Evolutionary conservation across 2,888 invertebrate genomes (phyloP).

Genomic region (Acrobasis consociella): DNA sequence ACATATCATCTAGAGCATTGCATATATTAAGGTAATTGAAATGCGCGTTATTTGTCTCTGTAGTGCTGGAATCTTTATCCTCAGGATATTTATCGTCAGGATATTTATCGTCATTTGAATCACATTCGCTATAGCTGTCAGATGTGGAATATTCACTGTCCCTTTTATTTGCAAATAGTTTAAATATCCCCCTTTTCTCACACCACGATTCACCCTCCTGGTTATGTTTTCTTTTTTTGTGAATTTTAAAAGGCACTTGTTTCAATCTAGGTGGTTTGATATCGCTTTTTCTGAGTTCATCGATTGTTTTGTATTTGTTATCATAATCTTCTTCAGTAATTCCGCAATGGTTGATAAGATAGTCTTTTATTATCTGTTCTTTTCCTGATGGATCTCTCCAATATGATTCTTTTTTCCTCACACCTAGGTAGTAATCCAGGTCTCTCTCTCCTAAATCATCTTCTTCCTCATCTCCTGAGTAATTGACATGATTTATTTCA

Average conservation of each 20-base stretch:
- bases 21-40: conserved; percentile 42
- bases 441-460: conserved; percentile 66
- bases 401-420: conserved; percentile 64
- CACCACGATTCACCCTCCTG: conserved; percentile 66
- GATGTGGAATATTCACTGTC: conserved; percentile 70
- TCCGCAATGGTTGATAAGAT: conserved; percentile 70
- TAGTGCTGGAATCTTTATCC: too few relatives aligned
- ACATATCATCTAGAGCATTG: conserved; percentile 28
- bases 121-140: conserved; percentile 76
- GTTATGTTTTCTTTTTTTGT: conserved; percentile 57
- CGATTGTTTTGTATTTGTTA: conserved; percentile 51
- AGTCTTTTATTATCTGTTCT: conserved; percentile 73
- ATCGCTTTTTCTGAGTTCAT: conserved; percentile 46
- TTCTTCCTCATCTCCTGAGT: conserved; percentile 42
- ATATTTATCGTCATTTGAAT: conserved; percentile 51
- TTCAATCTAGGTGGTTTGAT: conserved; percentile 58
- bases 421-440: conserved; percentile 71
- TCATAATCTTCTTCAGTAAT: conserved; percentile 71
- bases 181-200: conserved; percentile 67
- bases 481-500: conserved; percentile 33
- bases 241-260: conserved; percentile 76
- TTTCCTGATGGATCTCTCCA: conserved; percentile 71
- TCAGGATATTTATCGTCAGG: conserved; percentile 34
- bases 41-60: conserved; percentile 41
- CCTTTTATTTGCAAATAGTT: conserved; percentile 61